phyloP scores from a whole-genome alignment of 2,888 invertebrate species.

The Mantis religiosa region DNA sequence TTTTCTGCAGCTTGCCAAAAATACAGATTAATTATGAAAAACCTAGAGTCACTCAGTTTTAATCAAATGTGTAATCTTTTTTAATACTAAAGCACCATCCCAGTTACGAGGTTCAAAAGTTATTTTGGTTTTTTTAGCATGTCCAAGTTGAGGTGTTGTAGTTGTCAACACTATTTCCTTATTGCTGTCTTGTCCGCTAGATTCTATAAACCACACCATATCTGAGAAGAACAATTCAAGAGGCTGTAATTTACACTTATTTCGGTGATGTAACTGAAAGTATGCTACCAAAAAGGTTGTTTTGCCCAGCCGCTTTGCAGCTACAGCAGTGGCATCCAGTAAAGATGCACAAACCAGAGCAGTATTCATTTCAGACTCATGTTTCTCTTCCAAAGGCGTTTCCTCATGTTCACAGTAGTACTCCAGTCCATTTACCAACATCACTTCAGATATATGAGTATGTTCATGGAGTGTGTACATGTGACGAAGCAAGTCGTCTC shows the following conservation, averaged over 20 bases:
- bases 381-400: conserved; percentile 30
- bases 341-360: conserved; percentile 38
- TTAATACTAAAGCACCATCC: background rate
- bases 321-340: conserved; percentile 38
- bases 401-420: conserved; percentile 36
- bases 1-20: no score
- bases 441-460: conserved; percentile 39
- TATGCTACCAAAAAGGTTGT: conserved; percentile 17
- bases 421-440: conserved; percentile 40
- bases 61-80: conserved; percentile 10
- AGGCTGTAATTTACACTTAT: background rate
- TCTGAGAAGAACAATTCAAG: conserved; percentile 24
- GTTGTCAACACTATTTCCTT: background rate
- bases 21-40: no score
- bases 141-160: background rate
- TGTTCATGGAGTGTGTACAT: conserved; percentile 41
- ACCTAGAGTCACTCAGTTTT: background rate
- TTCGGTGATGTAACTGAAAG: background rate
- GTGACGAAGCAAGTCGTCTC: conserved; percentile 39
- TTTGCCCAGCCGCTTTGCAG: conserved; percentile 27
- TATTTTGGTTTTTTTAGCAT: background rate
- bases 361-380: conserved; percentile 28
- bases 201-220: conserved; percentile 23
- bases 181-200: background rate
- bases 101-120: background rate